These are phyloP conservation scores for Leptoteleia sp. DNA, from an alignment of 1,140 invertebrate genomes.

Conservation along the genomic window DNA sequence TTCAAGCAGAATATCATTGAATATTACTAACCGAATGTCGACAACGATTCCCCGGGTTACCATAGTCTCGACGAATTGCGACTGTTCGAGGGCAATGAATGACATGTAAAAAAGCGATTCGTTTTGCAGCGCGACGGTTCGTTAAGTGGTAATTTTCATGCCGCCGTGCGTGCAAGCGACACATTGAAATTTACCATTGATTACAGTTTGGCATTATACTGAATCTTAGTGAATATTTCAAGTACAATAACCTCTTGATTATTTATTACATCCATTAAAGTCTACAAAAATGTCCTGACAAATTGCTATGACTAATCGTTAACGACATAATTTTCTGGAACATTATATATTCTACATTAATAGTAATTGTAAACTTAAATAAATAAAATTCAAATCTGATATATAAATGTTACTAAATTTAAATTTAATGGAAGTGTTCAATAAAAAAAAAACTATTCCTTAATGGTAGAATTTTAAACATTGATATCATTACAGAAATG, in stretches of 20 bases:
- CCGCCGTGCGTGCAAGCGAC: conserved; percentile 52
- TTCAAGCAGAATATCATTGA: conserved; percentile 17
- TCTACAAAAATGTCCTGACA: background rate
- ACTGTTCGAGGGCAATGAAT: conserved; percentile 53
- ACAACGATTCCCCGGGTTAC: conserved; percentile 15
- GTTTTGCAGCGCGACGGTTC: conserved; percentile 54
- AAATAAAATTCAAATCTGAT: too few relatives aligned
- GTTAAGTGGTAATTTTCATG: conserved; percentile 60
- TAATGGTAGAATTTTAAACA: too few relatives aligned
- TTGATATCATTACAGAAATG: too few relatives aligned
- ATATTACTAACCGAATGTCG: conserved; percentile 38
- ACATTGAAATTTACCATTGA: conserved; percentile 59
- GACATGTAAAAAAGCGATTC: conserved; percentile 66
- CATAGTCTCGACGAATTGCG: conserved; percentile 36
- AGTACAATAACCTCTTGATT: conserved; percentile 39
- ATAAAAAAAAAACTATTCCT: too few relatives aligned
- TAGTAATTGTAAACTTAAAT: too few relatives aligned
- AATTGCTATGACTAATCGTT: background rate
- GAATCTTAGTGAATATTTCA: conserved; percentile 35
- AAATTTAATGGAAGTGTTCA: too few relatives aligned
- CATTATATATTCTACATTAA: too few relatives aligned
- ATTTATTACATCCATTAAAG: conserved; percentile 10
- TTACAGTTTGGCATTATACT: conserved; percentile 36
- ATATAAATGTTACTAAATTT: too few relatives aligned
- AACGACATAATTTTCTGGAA: background rate